A percentile compares a stretch with the other conserved stretches of the same genome.
phyloP scores from a whole-genome alignment of 2,113 vertebrate species.

The Atlantisia rogersi region DNA sequence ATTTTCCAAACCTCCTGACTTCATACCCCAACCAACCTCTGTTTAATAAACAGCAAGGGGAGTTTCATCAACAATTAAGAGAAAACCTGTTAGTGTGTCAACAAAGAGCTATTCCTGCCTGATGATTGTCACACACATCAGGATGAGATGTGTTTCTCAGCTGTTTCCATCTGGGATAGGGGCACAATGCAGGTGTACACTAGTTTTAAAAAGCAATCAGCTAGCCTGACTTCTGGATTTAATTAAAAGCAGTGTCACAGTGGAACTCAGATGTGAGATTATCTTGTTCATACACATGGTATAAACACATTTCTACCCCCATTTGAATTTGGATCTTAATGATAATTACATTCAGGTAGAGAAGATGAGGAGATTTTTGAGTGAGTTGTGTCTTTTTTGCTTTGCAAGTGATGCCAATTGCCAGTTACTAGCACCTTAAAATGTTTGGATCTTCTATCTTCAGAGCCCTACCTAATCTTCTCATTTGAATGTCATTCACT shows the following conservation, averaged over 20 bases:
- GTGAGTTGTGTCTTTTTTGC: neutral
- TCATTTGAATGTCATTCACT: neutral
- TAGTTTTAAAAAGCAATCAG: neutral
- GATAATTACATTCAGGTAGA: neutral
- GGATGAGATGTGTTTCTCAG: neutral
- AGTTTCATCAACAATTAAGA: slow-evolving; percentile 1
- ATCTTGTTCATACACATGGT: neutral
- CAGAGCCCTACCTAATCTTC: neutral
- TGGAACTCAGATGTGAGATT: neutral
- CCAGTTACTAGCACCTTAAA: neutral
- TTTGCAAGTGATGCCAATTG: neutral
- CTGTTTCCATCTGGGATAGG: neutral
- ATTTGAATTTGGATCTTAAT: neutral
- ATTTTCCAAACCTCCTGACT: neutral
- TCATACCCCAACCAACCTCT: neutral
- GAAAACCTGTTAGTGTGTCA: neutral
- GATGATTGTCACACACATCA: neutral
- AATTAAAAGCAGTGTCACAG: neutral
- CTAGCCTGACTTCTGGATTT: neutral
- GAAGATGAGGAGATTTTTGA: neutral
- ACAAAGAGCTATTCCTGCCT: neutral
- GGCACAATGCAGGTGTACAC: neutral
- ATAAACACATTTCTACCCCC: neutral
- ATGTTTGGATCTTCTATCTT: neutral
- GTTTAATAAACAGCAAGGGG: neutral